A percentile compares a stretch with the other conserved stretches of the same genome.
phyloP scores from a whole-genome alignment of 2,888 invertebrate species.

The Octodonta nipae region DNA sequence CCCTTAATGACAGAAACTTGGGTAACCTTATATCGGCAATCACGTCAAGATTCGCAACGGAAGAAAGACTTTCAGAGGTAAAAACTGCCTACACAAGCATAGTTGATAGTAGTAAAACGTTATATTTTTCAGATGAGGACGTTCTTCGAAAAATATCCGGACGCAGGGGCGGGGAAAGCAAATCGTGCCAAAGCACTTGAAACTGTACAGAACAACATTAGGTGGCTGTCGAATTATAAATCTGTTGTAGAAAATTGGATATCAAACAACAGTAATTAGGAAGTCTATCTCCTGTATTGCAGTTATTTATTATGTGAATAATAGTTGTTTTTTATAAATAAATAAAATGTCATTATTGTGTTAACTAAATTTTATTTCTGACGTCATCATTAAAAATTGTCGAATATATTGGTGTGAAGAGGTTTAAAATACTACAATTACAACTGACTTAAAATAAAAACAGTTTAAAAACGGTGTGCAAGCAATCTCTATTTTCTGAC shows the following conservation, averaged over 20 bases:
- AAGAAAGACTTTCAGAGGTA: conserved; percentile 60
- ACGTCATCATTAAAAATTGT: too few relatives aligned
- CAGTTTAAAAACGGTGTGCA: too few relatives aligned
- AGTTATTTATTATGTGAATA: conserved; percentile 1
- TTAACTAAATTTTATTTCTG: too few relatives aligned
- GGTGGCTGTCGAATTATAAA: conserved; percentile 57
- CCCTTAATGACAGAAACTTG: conserved; percentile 68
- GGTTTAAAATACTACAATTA: too few relatives aligned
- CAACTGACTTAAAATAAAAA: too few relatives aligned
- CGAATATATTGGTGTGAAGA: too few relatives aligned
- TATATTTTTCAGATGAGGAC: conserved; percentile 47
- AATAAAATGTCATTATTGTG: too few relatives aligned
- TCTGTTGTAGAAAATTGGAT: conserved; percentile 47
- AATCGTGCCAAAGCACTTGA: conserved; percentile 64
- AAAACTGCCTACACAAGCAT: neutral
- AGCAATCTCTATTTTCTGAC: too few relatives aligned
- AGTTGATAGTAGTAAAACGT: neutral
- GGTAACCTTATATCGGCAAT: conserved; percentile 62
- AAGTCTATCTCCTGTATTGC: neutral
- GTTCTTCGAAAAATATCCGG: conserved; percentile 67
- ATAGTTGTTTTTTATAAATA: too few relatives aligned
- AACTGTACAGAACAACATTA: conserved; percentile 63
- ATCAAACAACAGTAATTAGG: conserved; percentile 2
- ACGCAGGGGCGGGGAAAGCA: conserved; percentile 72
- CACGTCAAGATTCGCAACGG: conserved; percentile 53